Evolutionary conservation across 2,797 vertebrate genomes (phyloP).

Genomic region (Centropyge bicolor): DNA sequence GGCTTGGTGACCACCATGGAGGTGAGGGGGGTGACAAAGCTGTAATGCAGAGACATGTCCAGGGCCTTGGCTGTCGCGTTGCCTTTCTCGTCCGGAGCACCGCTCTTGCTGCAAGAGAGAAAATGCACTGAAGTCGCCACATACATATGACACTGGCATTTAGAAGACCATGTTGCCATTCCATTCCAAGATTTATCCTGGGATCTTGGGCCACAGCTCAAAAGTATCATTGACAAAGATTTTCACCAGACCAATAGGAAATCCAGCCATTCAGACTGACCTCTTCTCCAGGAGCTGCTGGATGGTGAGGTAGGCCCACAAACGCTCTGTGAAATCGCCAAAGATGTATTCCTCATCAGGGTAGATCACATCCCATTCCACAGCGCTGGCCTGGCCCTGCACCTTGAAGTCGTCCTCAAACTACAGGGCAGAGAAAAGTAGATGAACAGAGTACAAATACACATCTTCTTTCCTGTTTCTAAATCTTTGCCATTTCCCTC

Average conservation of each 20-base stretch:
- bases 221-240: neutral
- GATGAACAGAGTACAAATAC: too few species aligned
- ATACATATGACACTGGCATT: constrained; percentile 85
- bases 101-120: constrained; percentile 82
- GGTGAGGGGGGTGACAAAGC: constrained; percentile 94
- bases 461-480: too few species aligned
- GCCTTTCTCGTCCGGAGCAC: constrained; percentile 82
- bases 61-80: constrained; percentile 86
- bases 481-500: neutral
- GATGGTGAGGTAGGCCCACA: constrained; percentile 94
- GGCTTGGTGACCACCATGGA: constrained; percentile 98
- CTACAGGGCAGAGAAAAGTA: too few species aligned
- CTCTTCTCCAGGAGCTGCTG: constrained; percentile 88
- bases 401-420: constrained; percentile 80
- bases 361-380: constrained; percentile 83
- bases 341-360: constrained; percentile 89
- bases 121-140: neutral
- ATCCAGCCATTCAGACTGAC: too few species aligned
- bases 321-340: constrained; percentile 89
- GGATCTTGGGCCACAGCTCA: neutral
- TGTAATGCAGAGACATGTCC: constrained; percentile 92
- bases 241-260: neutral
- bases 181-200: neutral
- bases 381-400: constrained; percentile 70
- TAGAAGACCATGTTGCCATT: too few species aligned